phyloP scores from a whole-genome alignment of 2,888 invertebrate genomes.

The Ctenicera cuprea region DNA sequence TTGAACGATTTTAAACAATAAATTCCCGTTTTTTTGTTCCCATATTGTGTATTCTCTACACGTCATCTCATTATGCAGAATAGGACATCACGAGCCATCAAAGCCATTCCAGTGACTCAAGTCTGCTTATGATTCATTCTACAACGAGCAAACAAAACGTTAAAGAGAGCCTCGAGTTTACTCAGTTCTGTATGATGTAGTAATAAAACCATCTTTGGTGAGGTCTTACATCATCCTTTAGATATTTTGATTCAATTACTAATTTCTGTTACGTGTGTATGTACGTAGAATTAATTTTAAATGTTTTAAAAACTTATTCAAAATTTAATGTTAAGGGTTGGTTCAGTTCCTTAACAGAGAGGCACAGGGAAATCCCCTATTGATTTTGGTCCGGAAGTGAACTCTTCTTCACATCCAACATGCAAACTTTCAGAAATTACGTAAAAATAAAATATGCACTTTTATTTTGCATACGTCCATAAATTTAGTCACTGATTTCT shows the following conservation, averaged over 20 bases:
- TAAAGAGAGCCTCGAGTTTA: background rate
- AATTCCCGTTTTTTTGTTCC: background rate
- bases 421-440: background rate
- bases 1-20: slow-evolving; percentile 6
- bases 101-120: slow-evolving; percentile 11
- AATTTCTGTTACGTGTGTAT: background rate
- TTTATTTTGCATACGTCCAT: slow-evolving; percentile 12
- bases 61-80: slow-evolving; percentile 23
- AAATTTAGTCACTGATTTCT: slow-evolving; percentile 5
- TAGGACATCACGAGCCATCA: background rate
- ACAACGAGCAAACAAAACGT: background rate
- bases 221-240: slow-evolving; percentile 21
- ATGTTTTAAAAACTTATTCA: too few species aligned
- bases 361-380: background rate
- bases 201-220: slow-evolving; percentile 29
- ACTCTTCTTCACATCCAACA: background rate
- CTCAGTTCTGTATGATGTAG: slow-evolving; percentile 19
- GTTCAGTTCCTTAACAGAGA: too few species aligned
- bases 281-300: background rate
- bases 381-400: background rate
- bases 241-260: slow-evolving; percentile 5
- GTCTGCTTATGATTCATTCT: slow-evolving; percentile 18
- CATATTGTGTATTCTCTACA: background rate
- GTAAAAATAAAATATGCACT: background rate
- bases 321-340: too few species aligned